Base-by-base conservation (phyloP, 1,140 invertebrate species). In the Leguminivora glycinivorella region DNA sequence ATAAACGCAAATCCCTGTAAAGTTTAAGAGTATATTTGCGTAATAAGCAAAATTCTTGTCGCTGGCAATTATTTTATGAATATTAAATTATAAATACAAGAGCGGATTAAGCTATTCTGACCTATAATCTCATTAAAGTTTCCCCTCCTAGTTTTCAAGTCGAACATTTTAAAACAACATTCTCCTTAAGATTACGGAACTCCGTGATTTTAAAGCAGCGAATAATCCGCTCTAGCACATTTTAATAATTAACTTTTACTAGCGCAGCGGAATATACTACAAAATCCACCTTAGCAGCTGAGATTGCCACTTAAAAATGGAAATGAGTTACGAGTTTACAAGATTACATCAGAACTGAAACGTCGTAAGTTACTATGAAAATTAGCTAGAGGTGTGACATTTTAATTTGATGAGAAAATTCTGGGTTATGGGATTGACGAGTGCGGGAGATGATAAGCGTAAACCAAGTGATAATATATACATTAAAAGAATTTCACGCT, bases 241-340 rank as follows among this genome's bases (percentile, higher is more conserved):
- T 52, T 52, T 52, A 52, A 52, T 52, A 17, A 52, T 52, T 52
- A 52, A 52, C 6, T 22, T 22, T 52, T 52, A n/a, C 47, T 52
- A 52, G 47, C 47, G 47, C 17, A 22, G 47, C 47, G 47, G n/a
- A 52, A 52, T 68, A 47, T 9, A 52, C 24, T 25, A 29, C 0
- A 14, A 52, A 56, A 34, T 56, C 12, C 26, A 29, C 40, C 47
- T 52, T 52, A 22, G 19, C 47, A 22, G 47, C 47, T 2, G n/a
- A 22, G 47, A 52, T 52, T 19, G 19, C 47, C 47, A 52, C 47
- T 52, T 52, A 52, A 22, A 52, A 52, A 52, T 52, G 47, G 7
- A 52, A 52, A 52, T 52, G 7, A 52, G 17, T 52, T 52, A 52
- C 47, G 47, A 22, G n/a, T 52, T 52, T 52, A 22, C 47, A 52